Evolutionary conservation across 2,888 invertebrate species (phyloP).

Genomic region (Ernsta delagoae): DNA sequence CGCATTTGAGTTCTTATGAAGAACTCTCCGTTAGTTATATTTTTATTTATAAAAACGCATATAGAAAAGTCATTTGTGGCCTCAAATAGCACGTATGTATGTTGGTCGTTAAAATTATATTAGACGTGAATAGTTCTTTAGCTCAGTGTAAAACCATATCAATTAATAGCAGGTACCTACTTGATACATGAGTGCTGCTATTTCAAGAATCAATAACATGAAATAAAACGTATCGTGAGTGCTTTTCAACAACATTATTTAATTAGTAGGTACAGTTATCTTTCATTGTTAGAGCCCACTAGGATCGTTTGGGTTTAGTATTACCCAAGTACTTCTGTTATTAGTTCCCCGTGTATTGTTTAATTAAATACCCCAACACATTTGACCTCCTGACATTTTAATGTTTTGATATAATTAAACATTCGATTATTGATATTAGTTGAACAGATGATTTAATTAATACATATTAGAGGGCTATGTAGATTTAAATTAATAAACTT

Average conservation of each 20-base stretch:
- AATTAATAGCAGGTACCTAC: background rate
- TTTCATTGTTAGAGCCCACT: slow-evolving; percentile 5
- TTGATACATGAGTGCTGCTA: background rate
- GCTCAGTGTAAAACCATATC: background rate
- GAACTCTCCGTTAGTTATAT: no score
- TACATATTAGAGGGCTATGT: background rate
- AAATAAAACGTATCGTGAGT: slow-evolving; percentile 12
- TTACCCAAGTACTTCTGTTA: slow-evolving; percentile 29
- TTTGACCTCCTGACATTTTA: slow-evolving; percentile 6
- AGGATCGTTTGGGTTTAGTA: slow-evolving; percentile 21
- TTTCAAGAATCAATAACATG: slow-evolving; percentile 6
- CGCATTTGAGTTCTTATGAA: no score
- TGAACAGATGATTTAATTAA: background rate
- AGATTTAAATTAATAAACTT: no score
- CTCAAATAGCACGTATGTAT: no score
- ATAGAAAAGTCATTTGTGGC: no score
- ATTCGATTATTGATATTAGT: slow-evolving; percentile 5
- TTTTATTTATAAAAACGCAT: no score
- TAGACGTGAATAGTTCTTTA: background rate
- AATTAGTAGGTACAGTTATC: slow-evolving; percentile 24
- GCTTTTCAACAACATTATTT: slow-evolving; percentile 21
- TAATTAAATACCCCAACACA: slow-evolving; percentile 21
- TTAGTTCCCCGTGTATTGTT: slow-evolving; percentile 24
- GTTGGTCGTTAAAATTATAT: background rate
- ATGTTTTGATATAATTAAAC: slow-evolving; percentile 2